phyloP scores from a whole-genome alignment of 2,113 vertebrate species.

The Fregetta grallaria region DNA sequence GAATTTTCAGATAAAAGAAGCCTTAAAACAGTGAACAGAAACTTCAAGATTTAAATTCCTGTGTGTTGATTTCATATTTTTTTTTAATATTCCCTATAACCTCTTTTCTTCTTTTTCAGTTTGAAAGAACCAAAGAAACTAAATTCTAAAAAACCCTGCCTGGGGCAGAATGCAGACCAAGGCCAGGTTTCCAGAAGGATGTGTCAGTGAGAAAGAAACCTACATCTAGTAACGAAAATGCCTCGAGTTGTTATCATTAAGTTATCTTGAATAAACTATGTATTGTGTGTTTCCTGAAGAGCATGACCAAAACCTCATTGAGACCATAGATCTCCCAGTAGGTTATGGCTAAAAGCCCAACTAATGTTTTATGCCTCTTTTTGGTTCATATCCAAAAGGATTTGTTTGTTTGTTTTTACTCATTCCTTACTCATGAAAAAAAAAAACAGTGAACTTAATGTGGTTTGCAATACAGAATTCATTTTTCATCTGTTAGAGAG shows the following conservation, averaged over 20 bases:
- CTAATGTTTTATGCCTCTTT: neutral
- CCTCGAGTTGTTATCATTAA: neutral
- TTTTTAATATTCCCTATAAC: neutral
- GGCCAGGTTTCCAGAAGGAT: neutral
- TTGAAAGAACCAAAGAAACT: neutral
- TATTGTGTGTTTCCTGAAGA: neutral
- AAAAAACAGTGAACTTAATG: neutral
- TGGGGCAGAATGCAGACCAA: neutral
- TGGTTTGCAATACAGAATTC: neutral
- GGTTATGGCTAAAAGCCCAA: neutral
- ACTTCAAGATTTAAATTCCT: neutral
- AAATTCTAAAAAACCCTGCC: neutral
- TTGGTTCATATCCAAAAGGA: neutral
- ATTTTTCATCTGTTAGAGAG: conserved; percentile 30
- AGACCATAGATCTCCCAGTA: neutral
- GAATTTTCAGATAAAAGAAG: neutral
- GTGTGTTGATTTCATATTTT: neutral
- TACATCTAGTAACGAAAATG: neutral
- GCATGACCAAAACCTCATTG: neutral
- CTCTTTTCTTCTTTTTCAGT: neutral
- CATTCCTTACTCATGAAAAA: neutral
- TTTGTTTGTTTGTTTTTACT: conserved; percentile 35
- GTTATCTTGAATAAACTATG: conserved; percentile 9
- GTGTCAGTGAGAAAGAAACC: neutral
- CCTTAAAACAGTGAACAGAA: neutral